These are phyloP conservation scores for Columbina picui DNA, from an alignment of 2,113 vertebrate genomes.

Conservation along the genomic window DNA sequence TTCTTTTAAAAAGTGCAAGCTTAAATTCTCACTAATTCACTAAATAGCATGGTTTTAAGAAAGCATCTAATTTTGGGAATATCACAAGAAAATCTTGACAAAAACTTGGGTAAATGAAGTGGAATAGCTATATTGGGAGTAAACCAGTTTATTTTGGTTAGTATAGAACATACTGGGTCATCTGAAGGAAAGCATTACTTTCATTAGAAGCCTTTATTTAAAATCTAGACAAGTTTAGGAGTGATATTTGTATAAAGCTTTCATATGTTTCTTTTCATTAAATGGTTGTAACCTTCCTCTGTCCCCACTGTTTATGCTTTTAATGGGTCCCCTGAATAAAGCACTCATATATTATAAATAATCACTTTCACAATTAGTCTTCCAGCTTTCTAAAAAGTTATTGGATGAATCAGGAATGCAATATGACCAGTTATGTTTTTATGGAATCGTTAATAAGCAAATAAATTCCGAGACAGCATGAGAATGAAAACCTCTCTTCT, in stretches of 20 bases:
- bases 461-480: constrained; percentile 51
- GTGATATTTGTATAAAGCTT: constrained; percentile 37
- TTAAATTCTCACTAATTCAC: background rate
- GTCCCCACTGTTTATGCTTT: constrained; percentile 34
- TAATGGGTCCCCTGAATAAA: constrained; percentile 40
- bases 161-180: background rate
- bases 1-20: background rate
- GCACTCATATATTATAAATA: constrained; percentile 51
- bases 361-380: constrained; percentile 49
- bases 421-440: background rate
- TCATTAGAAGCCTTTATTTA: constrained; percentile 39
- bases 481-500: constrained; percentile 12
- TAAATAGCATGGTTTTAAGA: background rate
- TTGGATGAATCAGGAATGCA: background rate
- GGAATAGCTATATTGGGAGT: background rate
- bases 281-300: constrained; percentile 31
- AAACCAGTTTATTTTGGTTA: background rate
- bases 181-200: constrained; percentile 30
- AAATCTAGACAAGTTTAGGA: constrained; percentile 25
- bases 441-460: constrained; percentile 33
- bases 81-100: background rate
- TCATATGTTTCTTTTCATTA: constrained; percentile 48
- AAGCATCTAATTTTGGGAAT: constrained; percentile 10
- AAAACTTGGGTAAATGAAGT: background rate
- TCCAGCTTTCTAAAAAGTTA: constrained; percentile 23